Evolutionary conservation across 2,888 invertebrate genomes (phyloP), one percentile per base, ranked within the genome.

Genomic region (Phragmatobia fuliginosa): DNA sequence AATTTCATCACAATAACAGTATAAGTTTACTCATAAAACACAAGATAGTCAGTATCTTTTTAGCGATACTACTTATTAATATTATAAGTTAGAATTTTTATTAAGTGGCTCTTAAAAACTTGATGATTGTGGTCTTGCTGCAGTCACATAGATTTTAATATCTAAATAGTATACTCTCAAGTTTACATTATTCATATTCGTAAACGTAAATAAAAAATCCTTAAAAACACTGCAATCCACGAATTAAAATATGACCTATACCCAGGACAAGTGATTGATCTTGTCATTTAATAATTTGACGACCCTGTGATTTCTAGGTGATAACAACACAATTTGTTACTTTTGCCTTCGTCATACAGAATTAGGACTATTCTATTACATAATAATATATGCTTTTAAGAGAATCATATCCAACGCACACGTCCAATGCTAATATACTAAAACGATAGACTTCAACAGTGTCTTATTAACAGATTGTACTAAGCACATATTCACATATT

Each of bases 371-470:
- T 56, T 56, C 14, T 56, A 5, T 25, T 0, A 16, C 25, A 52
- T n/a, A n/a, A n/a, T n/a, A n/a, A 52, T 38, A 38, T 38, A 16
- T 38, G 18, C 36, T 25, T 31, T 62, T 1, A 31, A 28, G 45
- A 31, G 28, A 28, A 28, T 28, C 18, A 59, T 18, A 28, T 28
- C 18, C 32, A 21, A 33, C 61, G 56, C 62, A 32, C 62, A 36
- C n/a, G 58, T 60, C 65, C 31, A 6, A 31, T 41, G 56, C 45
- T 67, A 70, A 63, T 63, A 66, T 74, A 77, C 71, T 62, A 58
- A 67, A 83, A 79, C 74, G 74, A 83, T 79, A 81, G 81, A 83
- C 81, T 83, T 83, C 8, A 72, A 72, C 70, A 73, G 81, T 81
- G 81, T 83, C 83, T 81, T 81, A 81, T 71, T 75, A 81, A 70